Conservation (phyloP, 2,797 vertebrate genomes). For the Aplochiton taeniatus region DNA sequence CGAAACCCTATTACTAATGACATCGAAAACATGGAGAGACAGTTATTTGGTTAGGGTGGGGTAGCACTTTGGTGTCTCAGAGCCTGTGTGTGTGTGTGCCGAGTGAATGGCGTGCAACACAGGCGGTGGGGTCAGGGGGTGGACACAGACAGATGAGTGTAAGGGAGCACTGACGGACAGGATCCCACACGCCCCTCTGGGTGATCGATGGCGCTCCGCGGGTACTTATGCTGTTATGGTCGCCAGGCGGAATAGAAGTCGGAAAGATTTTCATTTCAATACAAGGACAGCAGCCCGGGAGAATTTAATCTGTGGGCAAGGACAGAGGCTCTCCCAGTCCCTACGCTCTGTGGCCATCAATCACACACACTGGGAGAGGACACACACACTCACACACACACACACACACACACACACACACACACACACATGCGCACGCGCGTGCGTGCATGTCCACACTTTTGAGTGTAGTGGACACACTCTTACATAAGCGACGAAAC, state of each 20-base stretch:
- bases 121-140: conserved; percentile 2
- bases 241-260: background rate
- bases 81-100: conserved; percentile 15
- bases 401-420: conserved; percentile 13
- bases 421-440: background rate
- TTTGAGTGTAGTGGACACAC: background rate
- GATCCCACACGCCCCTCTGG: conserved; percentile 6
- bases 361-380: conserved; percentile 3
- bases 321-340: conserved; percentile 16
- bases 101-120: conserved; percentile 10
- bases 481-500: too few relatives aligned
- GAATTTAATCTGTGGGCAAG: conserved; percentile 16
- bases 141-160: conserved; percentile 6
- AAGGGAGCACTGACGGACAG: conserved; percentile 3
- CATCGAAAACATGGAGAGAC: too few relatives aligned
- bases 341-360: conserved; percentile 8
- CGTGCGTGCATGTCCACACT: background rate
- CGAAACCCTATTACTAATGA: too few relatives aligned
- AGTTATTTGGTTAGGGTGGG: too few relatives aligned
- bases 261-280: conserved; percentile 12
- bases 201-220: conserved; percentile 9
- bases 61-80: too few relatives aligned
- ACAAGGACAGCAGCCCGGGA: conserved; percentile 13
- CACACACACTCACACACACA: conserved; percentile 1
- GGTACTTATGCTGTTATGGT: background rate